phyloP scores from a whole-genome alignment of 2,113 vertebrate species.

The Meriones unguiculatus region DNA sequence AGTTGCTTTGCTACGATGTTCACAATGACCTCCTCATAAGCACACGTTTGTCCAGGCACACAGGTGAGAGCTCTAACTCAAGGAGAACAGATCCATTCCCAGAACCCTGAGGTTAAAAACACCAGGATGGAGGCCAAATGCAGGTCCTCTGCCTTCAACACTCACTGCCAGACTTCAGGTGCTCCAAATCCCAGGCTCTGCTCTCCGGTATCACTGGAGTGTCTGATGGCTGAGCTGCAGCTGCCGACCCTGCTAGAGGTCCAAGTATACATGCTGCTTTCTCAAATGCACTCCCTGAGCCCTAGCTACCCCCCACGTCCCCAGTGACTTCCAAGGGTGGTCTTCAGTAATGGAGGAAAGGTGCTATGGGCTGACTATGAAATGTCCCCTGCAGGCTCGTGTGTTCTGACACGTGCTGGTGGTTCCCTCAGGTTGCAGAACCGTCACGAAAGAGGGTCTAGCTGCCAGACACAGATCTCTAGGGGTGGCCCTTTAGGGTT shows the following conservation, averaged over 20 bases:
- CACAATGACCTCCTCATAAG: background rate
- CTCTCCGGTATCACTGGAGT: background rate
- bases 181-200: background rate
- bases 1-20: background rate
- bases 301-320: background rate
- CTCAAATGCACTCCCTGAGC: background rate
- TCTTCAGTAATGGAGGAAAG: background rate
- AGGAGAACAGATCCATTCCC: background rate
- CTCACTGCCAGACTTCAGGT: no score
- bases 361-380: no score
- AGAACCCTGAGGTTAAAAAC: background rate
- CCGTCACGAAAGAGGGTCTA: background rate
- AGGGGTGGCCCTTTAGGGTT: background rate
- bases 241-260: background rate
- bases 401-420: background rate
- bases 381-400: background rate
- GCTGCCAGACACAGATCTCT: background rate
- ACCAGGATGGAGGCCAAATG: background rate
- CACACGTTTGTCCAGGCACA: background rate
- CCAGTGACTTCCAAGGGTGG: accelerated
- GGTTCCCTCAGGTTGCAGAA: background rate
- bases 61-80: background rate
- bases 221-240: background rate
- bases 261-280: background rate
- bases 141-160: background rate